A percentile compares a stretch with the other conserved stretches of the same genome.
phyloP scores from a whole-genome alignment of 2,888 invertebrate genomes.

The Ethmia dodecea region DNA sequence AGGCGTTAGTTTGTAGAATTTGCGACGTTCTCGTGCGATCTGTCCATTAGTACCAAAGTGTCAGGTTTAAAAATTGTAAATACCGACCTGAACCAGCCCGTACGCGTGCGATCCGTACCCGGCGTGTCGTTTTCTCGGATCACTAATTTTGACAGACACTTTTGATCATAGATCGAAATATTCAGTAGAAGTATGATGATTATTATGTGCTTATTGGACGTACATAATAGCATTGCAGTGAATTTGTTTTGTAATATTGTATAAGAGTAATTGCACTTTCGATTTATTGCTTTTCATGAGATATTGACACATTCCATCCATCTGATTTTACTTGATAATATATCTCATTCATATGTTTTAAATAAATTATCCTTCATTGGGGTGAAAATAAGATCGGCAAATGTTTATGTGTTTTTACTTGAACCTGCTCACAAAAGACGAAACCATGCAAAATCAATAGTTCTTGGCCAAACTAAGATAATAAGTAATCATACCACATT shows the following conservation, averaged over 20 bases:
- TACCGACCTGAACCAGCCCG: slow-evolving; percentile 26
- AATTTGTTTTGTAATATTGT: slow-evolving; percentile 28
- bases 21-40: slow-evolving; percentile 22
- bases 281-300: slow-evolving; percentile 24
- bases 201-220: slow-evolving; percentile 41
- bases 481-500: too few relatives aligned
- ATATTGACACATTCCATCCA: background rate
- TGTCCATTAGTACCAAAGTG: slow-evolving; percentile 42
- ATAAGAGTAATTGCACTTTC: slow-evolving; percentile 58
- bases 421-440: too few relatives aligned
- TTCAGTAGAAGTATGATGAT: slow-evolving; percentile 37
- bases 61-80: slow-evolving; percentile 33
- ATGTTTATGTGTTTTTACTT: too few relatives aligned
- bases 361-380: too few relatives aligned
- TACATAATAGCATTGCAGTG: slow-evolving; percentile 31
- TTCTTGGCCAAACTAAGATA: too few relatives aligned
- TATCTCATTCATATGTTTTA: too few relatives aligned
- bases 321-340: too few relatives aligned
- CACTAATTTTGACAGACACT: slow-evolving; percentile 10
- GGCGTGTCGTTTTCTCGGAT: slow-evolving; percentile 12
- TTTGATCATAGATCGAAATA: slow-evolving; percentile 34
- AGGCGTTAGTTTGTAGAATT: slow-evolving; percentile 15
- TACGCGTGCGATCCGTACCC: slow-evolving; percentile 3
- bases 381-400: too few relatives aligned
- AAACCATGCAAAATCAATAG: too few relatives aligned